A percentile compares a stretch with the other conserved stretches of the same genome.
phyloP scores from a whole-genome alignment of 2,113 vertebrate species.

The Malurus melanocephalus region DNA sequence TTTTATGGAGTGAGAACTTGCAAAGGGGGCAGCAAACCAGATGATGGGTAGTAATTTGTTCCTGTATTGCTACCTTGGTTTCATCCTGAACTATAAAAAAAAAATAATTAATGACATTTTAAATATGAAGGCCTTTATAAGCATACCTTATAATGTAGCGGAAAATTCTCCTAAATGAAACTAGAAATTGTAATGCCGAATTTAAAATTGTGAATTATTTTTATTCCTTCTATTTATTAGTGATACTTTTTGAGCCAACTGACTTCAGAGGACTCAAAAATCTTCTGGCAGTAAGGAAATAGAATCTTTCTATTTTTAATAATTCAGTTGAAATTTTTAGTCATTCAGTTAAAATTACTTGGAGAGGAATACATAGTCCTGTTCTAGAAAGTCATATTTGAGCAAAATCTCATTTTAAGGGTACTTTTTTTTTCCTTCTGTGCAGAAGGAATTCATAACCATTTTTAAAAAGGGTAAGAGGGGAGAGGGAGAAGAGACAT shows the following conservation, averaged over 20 bases:
- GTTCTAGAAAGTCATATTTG: constrained; percentile 22
- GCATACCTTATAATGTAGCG: neutral
- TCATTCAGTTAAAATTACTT: constrained; percentile 27
- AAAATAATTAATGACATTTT: neutral
- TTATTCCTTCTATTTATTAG: constrained; percentile 24
- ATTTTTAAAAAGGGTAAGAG: neutral
- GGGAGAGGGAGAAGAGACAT: neutral
- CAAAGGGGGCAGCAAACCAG: neutral
- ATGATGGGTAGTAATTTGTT: neutral
- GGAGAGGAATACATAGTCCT: neutral
- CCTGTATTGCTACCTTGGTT: neutral
- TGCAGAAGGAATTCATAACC: neutral
- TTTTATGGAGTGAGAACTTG: neutral
- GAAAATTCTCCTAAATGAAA: neutral
- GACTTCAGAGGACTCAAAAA: constrained; percentile 8
- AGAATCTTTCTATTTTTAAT: constrained; percentile 51
- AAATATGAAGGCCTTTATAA: neutral
- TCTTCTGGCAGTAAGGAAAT: constrained; percentile 35
- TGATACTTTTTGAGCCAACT: neutral
- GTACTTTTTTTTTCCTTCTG: constrained; percentile 27
- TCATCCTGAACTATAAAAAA: neutral
- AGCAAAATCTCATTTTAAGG: neutral
- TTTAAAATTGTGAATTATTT: constrained; percentile 16
- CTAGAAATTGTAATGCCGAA: neutral
- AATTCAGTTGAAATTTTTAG: constrained; percentile 46